Conservation (phyloP, 2,888 invertebrate species). For the Heliconius cydno region DNA sequence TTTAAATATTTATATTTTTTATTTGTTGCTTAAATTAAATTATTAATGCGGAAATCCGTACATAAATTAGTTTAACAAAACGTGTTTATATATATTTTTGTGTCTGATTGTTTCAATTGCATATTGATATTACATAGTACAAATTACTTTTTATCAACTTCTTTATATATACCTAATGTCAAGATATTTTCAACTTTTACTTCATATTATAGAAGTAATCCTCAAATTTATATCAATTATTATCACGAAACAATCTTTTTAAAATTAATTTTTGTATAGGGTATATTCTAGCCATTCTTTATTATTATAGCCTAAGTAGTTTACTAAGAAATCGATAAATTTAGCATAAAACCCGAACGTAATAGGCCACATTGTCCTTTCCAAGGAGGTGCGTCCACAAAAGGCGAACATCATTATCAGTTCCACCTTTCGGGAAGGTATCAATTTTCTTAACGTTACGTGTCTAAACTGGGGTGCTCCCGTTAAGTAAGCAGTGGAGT, state of each 20-base stretch:
- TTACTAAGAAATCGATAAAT: not conserved
- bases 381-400: slow-evolving; percentile 22
- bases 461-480: slow-evolving; percentile 52
- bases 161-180: no score
- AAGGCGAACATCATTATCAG: slow-evolving; percentile 32
- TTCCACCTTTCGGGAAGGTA: slow-evolving; percentile 45
- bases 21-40: not conserved
- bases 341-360: not conserved
- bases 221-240: no score
- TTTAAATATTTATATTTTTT: not conserved
- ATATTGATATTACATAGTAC: no score
- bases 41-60: not conserved
- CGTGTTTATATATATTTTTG: not conserved
- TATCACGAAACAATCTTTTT: no score
- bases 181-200: no score
- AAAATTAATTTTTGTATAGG: no score
- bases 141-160: no score
- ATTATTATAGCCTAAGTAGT: not conserved
- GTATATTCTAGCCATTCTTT: not conserved
- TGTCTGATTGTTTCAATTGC: no score
- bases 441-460: slow-evolving; percentile 50
- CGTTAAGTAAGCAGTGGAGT: slow-evolving; percentile 65
- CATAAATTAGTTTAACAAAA: not conserved
- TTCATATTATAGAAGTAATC: no score
- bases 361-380: not conserved